Base-by-base conservation (phyloP, 2,888 invertebrate genomes). In the Ditula angustiorana region DNA sequence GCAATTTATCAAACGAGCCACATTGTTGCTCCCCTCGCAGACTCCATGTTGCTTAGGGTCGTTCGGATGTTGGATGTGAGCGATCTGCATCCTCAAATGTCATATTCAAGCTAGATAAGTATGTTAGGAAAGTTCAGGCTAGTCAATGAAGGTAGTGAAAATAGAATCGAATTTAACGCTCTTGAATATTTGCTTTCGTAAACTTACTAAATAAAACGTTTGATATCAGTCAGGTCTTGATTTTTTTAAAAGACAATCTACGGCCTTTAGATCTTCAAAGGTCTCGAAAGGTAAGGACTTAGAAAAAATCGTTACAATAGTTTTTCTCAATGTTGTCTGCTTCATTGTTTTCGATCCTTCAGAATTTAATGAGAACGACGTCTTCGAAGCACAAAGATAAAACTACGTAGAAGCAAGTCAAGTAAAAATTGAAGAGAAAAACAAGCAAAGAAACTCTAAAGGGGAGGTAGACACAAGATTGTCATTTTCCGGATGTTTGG, bases 1-100 rank as follows among this genome's bases (percentile, higher is more conserved):
- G 87, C 90, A 90, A 90, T 90, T 90, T 90, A 88, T 89, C 90
- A 90, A 90, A 90, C 87, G 90, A 90, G 86, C 83, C 83, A 82
- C 87, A 90, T 90, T 90, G 90, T 90, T 80, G 83, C 71, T 76
- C 85, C 87, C 87, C 84, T 80, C 77, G 74, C 78, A 70, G 73
- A 73, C 70, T 70, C 70, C 19, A n/a, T 23, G 21, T 33, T 50
- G 16, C 61, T 30, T 28, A 33, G 8, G 21, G 1, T 19, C 35
- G 58, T 47, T 55, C 13, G 30, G 44, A 47, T 56, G 49, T 23
- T 56, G 37, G 10, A 50, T 44, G 28, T 21, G 28, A 33, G 26
- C 5, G 1, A 47, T 2, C 0, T 21, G 13, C n/a, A 30, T 33
- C 33, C 19, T 35, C 41, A 21, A 5, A 53, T 23, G 13, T 23